A percentile compares a stretch with the other conserved stretches of the same genome.
Evolutionary conservation across 2,797 vertebrate genomes (phyloP).

Genomic region (Gallinago stenura): DNA sequence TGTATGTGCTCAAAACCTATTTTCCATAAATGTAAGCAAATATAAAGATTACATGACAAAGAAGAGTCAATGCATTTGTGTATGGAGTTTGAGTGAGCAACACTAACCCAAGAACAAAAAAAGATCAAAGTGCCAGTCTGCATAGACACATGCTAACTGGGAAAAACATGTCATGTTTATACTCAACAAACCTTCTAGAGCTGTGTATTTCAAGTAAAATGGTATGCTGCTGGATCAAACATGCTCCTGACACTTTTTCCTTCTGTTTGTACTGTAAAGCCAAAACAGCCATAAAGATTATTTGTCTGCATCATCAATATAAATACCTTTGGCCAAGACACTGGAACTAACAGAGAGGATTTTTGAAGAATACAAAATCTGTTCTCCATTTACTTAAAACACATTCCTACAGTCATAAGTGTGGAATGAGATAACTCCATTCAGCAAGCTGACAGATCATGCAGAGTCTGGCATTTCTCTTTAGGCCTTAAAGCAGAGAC

Average conservation of each 20-base stretch:
- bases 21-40: neutral
- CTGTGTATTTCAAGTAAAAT: neutral
- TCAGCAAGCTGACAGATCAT: neutral
- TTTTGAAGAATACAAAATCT: neutral
- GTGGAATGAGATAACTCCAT: neutral
- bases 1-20: neutral
- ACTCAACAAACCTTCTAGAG: neutral
- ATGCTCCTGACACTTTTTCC: neutral
- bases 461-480: neutral
- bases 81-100: neutral
- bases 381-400: neutral
- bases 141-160: neutral
- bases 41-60: neutral
- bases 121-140: neutral
- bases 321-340: neutral
- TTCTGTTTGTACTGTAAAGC: neutral
- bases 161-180: neutral
- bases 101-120: neutral
- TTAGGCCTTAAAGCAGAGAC: neutral
- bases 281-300: neutral
- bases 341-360: neutral
- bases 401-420: neutral
- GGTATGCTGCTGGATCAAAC: neutral
- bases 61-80: neutral
- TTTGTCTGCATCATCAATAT: neutral